Base-by-base conservation (phyloP, 2,888 invertebrate species). In the Amblyteles armatorius region DNA sequence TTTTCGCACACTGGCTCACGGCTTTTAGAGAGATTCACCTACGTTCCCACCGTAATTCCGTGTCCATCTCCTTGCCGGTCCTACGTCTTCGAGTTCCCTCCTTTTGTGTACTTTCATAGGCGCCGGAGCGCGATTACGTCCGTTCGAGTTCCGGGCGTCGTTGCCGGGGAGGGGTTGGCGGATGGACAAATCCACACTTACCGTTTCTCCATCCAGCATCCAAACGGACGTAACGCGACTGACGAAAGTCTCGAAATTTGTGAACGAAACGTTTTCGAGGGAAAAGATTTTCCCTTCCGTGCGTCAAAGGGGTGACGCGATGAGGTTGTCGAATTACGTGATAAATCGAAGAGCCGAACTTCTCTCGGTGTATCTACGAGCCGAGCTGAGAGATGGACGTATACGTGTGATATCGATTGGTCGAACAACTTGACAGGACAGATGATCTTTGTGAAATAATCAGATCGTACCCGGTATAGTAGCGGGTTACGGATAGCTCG, bases 1-100 rank as follows among this genome's bases (percentile, higher is more conserved):
- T 19, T 29, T 33, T 65, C 72, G n/a, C 57, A 3, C 69, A 60
- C 57, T 65, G 48, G 68, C 77, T 60, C 73, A n/a, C 57, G 50
- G 73, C 71, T 85, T 82, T 86, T 82, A 84, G 85, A 84, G 85
- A 82, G 65, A 79, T 81, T 63, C 76, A 71, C 22, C 79, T 7
- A 69, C 60, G 60, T 63, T n/a, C 19, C 40, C 36, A 29, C 50
- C 50, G 26, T 11, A 67, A 55, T 79, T 77, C 77, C 22, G 63
- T 72, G 79, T 26, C 71, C 72, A 69, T 68, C 73, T 83, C 67
- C 44, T 78, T 67, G 68, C 7, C 48, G n/a, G 36, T 36, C 81
- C 55, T 50, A 9, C 40, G 29, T 26, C 55, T 29, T 69, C 68
- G n/a, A 44, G 68, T 71, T 48, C 44, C 11, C 67, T 76, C 73